Conservation (phyloP, 2,113 vertebrate genomes). For the Pagrus major region DNA sequence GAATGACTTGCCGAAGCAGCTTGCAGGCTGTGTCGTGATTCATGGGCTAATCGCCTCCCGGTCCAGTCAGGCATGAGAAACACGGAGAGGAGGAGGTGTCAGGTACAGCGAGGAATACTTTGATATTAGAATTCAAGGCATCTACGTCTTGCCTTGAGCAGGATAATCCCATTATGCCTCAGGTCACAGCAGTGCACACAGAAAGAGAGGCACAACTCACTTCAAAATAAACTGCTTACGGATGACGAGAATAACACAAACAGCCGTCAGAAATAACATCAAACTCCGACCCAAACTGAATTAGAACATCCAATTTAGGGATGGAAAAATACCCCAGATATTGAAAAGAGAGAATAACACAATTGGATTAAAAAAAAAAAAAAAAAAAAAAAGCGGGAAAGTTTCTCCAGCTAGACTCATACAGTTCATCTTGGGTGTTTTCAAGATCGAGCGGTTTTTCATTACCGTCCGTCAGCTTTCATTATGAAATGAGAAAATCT, state of each 20-base stretch:
- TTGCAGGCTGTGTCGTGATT: constrained; percentile 59
- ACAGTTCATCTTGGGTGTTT: constrained; percentile 73
- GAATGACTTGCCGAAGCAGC: constrained; percentile 63
- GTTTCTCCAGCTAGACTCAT: constrained; percentile 57
- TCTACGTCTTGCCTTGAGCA: constrained; percentile 68
- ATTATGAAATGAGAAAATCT: constrained; percentile 80
- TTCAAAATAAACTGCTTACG: constrained; percentile 77
- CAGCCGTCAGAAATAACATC: constrained; percentile 72
- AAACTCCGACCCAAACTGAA: constrained; percentile 68
- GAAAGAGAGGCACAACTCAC: constrained; percentile 60
- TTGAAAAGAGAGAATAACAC: constrained; percentile 61
- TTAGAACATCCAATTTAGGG: constrained; percentile 69
- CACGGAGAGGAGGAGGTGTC: constrained; percentile 59
- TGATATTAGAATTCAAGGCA: constrained; percentile 78
- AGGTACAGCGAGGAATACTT: constrained; percentile 71
- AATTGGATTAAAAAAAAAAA: constrained; percentile 60
- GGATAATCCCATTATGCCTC: constrained; percentile 78
- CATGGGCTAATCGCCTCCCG: constrained; percentile 59
- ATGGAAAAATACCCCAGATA: constrained; percentile 59
- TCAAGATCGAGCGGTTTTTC: constrained; percentile 77
- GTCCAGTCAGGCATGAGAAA: constrained; percentile 70
- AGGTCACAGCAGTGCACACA: constrained; percentile 65
- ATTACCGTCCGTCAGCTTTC: constrained; percentile 82
- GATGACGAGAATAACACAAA: constrained; percentile 69
- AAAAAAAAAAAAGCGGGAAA: constrained; percentile 20